phyloP scores from a whole-genome alignment of 2,888 invertebrate genomes.

The Ennomos fuscantarius region DNA sequence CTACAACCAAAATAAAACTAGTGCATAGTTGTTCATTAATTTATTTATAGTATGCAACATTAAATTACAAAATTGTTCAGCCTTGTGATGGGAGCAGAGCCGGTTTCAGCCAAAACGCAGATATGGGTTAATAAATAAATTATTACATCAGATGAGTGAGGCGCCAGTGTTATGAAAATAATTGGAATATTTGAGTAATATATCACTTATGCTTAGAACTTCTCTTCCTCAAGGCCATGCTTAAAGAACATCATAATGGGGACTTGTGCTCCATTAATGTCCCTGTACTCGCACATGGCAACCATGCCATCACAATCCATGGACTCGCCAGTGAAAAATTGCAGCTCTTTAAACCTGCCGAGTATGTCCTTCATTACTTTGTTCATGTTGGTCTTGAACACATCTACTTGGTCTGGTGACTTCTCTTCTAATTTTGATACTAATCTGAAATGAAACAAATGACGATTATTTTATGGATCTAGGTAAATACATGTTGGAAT shows the following conservation, averaged over 20 bases:
- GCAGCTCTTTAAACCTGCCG: slow-evolving; percentile 95
- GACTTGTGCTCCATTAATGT: slow-evolving; percentile 91
- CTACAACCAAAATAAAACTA: too few species aligned
- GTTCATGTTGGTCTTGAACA: slow-evolving; percentile 96
- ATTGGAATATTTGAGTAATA: slow-evolving; percentile 67
- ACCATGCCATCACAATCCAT: slow-evolving; percentile 98
- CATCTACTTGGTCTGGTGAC: slow-evolving; percentile 93
- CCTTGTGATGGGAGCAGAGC: slow-evolving; percentile 79
- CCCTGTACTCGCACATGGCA: slow-evolving; percentile 97
- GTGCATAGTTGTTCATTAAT: slow-evolving; percentile 68
- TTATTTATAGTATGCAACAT: slow-evolving; percentile 79
- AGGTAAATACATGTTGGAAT: too few species aligned
- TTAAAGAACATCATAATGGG: slow-evolving; percentile 98
- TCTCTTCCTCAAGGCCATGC: slow-evolving; percentile 97
- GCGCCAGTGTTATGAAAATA: slow-evolving; percentile 55
- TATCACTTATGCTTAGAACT: slow-evolving; percentile 88
- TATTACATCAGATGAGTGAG: slow-evolving; percentile 68
- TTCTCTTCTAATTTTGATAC: slow-evolving; percentile 92
- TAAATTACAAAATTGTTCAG: slow-evolving; percentile 81
- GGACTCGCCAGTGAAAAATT: slow-evolving; percentile 96
- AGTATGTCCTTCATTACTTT: slow-evolving; percentile 97
- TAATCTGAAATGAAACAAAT: slow-evolving; percentile 82
- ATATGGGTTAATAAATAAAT: slow-evolving; percentile 81
- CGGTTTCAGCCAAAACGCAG: slow-evolving; percentile 63
- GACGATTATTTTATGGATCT: too few species aligned